phyloP scores from a whole-genome alignment of 2,113 vertebrate species.

The Raphicerus campestris region DNA sequence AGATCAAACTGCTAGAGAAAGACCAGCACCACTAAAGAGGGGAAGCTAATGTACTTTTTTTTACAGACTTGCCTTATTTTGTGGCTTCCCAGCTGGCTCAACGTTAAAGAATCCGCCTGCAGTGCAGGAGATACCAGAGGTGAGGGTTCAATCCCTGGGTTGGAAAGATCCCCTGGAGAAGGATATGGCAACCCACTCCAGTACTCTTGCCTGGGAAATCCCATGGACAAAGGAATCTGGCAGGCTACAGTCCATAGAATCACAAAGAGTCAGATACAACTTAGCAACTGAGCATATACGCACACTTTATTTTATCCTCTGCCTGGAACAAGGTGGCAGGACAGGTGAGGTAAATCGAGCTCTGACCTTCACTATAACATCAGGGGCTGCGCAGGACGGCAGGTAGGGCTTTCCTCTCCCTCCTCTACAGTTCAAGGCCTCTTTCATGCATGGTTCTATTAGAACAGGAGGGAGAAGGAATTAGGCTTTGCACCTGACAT shows the following conservation, averaged over 20 bases:
- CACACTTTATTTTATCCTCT: background rate
- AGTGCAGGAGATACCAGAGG: background rate
- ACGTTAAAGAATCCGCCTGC: background rate
- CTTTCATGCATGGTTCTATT: background rate
- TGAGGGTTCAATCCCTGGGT: background rate
- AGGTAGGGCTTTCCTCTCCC: background rate
- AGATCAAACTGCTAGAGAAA: background rate
- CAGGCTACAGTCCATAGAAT: background rate
- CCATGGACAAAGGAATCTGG: background rate
- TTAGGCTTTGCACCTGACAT: background rate
- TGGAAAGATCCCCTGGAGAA: background rate
- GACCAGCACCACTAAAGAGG: background rate
- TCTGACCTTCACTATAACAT: background rate
- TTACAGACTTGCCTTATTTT: background rate
- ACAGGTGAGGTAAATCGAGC: background rate
- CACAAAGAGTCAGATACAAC: background rate
- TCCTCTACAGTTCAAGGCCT: background rate
- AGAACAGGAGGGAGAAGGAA: background rate
- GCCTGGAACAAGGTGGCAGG: background rate
- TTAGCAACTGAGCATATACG: background rate
- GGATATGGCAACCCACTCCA: background rate
- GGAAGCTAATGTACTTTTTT: background rate
- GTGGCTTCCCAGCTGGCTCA: background rate
- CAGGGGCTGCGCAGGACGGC: background rate
- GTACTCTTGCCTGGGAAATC: background rate